Conservation (phyloP, 1,140 invertebrate genomes). For the Papilio polyxenes region DNA sequence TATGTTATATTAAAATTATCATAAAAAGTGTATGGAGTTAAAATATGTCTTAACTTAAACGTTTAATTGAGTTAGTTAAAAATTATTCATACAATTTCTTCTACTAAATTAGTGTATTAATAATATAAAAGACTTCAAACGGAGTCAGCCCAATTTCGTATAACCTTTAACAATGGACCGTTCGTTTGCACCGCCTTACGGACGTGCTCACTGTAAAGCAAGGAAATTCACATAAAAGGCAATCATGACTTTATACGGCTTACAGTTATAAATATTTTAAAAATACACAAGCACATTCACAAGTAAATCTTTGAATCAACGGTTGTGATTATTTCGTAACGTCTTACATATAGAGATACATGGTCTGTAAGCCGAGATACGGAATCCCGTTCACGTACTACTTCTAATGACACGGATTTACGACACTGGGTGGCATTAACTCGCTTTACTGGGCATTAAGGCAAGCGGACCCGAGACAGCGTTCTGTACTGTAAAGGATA, state of each 20-base stretch:
- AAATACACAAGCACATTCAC: too few relatives aligned
- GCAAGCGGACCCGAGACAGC: not conserved
- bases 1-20: too few relatives aligned
- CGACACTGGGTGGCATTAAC: conserved; percentile 30
- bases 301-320: conserved; percentile 7
- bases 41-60: too few relatives aligned
- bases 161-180: conserved; percentile 26
- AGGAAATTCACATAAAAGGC: not conserved
- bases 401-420: conserved; percentile 39
- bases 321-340: conserved; percentile 21
- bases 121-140: not conserved
- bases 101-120: not conserved
- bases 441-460: conserved; percentile 37
- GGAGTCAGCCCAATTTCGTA: conserved; percentile 10
- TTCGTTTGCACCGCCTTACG: not conserved
- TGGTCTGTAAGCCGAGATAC: conserved; percentile 26
- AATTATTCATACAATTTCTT: not conserved
- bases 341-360: conserved; percentile 12
- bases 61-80: not conserved
- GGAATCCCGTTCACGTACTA: conserved; percentile 34
- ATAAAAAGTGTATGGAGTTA: too few relatives aligned
- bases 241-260: not conserved
- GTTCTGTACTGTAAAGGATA: conserved; percentile 7
- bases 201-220: not conserved
- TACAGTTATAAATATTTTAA: too few relatives aligned